phyloP scores from a whole-genome alignment of 2,113 vertebrate genomes.

The Zosterops borbonicus region DNA sequence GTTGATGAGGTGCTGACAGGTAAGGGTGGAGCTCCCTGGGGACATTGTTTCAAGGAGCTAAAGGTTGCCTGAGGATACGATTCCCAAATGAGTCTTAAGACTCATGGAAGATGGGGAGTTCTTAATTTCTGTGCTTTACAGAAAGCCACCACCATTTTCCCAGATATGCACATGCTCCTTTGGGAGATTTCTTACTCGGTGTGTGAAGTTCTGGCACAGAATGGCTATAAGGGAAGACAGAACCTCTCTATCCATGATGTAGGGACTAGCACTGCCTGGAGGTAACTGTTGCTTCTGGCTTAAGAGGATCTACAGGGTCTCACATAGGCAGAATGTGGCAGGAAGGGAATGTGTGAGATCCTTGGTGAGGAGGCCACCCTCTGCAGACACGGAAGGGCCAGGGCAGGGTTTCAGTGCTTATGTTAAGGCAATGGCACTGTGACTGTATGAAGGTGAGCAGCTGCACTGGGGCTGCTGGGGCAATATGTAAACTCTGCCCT shows the following conservation, averaged over 20 bases:
- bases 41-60: not conserved
- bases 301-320: rapidly evolving
- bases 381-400: not conserved
- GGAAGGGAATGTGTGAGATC: not conserved
- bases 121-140: not conserved
- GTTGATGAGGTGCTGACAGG: not conserved
- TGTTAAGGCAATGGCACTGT: not conserved
- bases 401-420: rapidly evolving
- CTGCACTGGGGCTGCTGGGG: not conserved
- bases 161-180: not conserved
- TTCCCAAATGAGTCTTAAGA: not conserved
- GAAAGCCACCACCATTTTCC: not conserved
- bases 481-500: not conserved
- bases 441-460: rapidly evolving
- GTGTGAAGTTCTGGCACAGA: not conserved
- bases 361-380: not conserved
- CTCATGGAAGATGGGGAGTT: not conserved
- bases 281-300: not conserved
- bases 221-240: not conserved
- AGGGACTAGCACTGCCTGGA: not conserved
- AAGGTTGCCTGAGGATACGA: not conserved
- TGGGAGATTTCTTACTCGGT: not conserved
- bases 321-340: rapidly evolving
- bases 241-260: not conserved
- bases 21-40: not conserved